Evolutionary conservation across 2,888 invertebrate genomes (phyloP), one percentile per base, ranked within the genome.

Genomic region (Heliconius ethilla): DNA sequence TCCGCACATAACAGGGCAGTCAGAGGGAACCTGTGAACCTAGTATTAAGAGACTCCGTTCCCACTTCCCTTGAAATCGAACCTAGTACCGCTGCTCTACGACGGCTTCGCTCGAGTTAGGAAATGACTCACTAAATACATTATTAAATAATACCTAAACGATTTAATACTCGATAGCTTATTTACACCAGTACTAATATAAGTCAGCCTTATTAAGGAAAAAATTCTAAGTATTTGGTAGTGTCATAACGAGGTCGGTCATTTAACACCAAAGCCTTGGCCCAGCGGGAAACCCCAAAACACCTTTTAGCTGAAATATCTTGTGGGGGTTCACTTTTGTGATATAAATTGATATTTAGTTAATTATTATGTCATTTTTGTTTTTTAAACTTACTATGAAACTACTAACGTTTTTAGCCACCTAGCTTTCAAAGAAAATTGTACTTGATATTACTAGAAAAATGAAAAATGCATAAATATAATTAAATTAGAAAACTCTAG

Each of bases 281-380:
- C 33, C 55, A 72, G 33, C 3, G 70, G 70, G 70, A 72, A 72
- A 7, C 70, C 70, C 33, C n/a, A 45, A 72, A 72, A 72, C 22
- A 7, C 33, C 29, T 33, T 55, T 72, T n/a, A 59, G 33, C 55
- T n/a, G n/a, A 33, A 55, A 72, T 55, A 67, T 40, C 40, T n/a
- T 67, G 59, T 72, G n/a, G 27, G 29, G 70, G 33, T 55, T 51
- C 13, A 3, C 11, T 51, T 70, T 62, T n/a, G 10, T 22, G 59
- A 11, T 33, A 7, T 1, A 33, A 33, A 33, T 1, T 0, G 0
- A 33, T 33, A 1, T 33, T 33, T 59, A 59, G 22, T 59, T 59
- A 59, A 59, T 59, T 3, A 13, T 13, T 11, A 1, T 40, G 13
- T 40, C 40, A 13, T 40, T 13, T 13, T 40, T 40, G 40, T 11